phyloP scores from a whole-genome alignment of 2,113 vertebrate genomes.

The Pogonocichla stellata region DNA sequence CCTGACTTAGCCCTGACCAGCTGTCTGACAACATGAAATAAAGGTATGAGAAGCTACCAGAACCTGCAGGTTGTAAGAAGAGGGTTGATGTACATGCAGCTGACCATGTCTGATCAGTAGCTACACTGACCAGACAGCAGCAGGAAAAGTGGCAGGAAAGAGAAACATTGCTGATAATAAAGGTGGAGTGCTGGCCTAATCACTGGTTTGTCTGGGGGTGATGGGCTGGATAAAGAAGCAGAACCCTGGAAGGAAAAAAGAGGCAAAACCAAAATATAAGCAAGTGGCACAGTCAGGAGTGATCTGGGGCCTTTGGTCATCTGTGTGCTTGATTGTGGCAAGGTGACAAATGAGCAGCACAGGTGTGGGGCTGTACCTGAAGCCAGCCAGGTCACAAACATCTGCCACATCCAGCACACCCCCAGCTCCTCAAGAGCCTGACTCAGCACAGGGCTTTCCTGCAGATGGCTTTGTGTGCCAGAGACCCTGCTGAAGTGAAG shows the following conservation, averaged over 20 bases:
- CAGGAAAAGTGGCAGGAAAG: not conserved
- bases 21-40: not conserved
- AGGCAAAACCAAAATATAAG: not conserved
- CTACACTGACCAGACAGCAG: not conserved
- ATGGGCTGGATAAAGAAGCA: not conserved
- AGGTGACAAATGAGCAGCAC: rapidly evolving
- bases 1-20: too few relatives aligned
- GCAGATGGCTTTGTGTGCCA: not conserved
- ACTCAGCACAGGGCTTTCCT: not conserved
- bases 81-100: not conserved
- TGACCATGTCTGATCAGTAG: not conserved
- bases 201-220: not conserved
- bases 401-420: not conserved
- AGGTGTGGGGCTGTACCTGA: not conserved
- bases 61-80: not conserved
- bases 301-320: not conserved
- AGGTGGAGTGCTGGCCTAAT: not conserved
- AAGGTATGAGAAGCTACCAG: not conserved
- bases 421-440: not conserved
- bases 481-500: not conserved
- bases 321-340: not conserved
- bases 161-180: not conserved
- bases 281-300: not conserved
- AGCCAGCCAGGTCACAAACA: not conserved
- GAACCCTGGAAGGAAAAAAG: not conserved